A percentile compares a stretch with the other conserved stretches of the same genome.
phyloP scores from a whole-genome alignment of 2,113 vertebrate species.

The Leucopsar rothschildi region DNA sequence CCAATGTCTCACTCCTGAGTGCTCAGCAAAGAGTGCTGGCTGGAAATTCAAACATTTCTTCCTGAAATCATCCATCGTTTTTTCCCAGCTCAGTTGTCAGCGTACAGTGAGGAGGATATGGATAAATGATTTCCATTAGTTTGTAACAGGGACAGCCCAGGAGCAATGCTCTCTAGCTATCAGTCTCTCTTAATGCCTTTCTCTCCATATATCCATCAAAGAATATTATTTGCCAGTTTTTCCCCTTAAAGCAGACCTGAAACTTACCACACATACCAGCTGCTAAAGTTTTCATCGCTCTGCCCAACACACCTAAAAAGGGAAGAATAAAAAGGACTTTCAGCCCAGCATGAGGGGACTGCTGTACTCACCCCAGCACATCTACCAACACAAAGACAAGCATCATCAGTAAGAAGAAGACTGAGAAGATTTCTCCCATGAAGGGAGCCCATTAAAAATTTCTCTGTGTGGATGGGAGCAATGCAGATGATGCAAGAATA shows the following conservation, averaged over 20 bases:
- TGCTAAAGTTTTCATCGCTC: conserved; percentile 18
- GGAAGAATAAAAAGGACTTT: not conserved
- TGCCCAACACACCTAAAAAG: conserved; percentile 47
- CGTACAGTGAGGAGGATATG: not conserved
- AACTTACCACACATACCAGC: conserved; percentile 75
- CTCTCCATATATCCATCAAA: conserved; percentile 27
- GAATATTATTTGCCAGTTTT: conserved; percentile 15
- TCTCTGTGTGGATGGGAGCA: not conserved
- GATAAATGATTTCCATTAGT: conserved; percentile 61
- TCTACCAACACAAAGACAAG: not conserved
- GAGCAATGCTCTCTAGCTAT: conserved; percentile 38
- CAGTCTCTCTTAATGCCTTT: conserved; percentile 42
- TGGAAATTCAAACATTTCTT: conserved; percentile 8
- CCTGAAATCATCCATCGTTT: not conserved
- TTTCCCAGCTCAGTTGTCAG: conserved; percentile 17
- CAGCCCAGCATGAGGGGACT: not conserved
- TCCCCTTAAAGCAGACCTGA: not conserved
- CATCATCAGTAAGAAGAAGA: not conserved
- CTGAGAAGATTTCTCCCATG: not conserved
- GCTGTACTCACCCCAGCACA: not conserved
- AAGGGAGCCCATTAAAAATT: not conserved
- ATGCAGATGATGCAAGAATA: not conserved
- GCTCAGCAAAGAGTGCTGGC: not conserved
- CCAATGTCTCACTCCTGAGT: not conserved
- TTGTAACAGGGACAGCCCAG: conserved; percentile 45